Conservation (phyloP, 2,113 vertebrate genomes). For the Oncorhynchus keta region DNA sequence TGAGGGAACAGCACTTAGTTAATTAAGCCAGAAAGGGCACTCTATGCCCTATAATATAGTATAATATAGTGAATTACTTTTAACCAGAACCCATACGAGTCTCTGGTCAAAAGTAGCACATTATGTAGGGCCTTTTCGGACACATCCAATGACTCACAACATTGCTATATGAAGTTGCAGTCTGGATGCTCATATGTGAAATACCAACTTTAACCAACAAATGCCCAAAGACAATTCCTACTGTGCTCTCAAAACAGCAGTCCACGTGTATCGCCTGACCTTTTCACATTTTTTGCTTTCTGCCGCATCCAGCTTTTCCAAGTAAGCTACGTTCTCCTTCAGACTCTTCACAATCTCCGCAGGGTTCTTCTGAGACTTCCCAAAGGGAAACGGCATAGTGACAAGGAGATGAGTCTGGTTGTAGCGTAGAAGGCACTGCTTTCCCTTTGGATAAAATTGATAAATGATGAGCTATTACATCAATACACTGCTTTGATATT, state of each 20-base stretch:
- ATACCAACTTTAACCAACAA: not conserved
- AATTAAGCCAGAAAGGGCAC: not conserved
- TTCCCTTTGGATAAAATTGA: not conserved
- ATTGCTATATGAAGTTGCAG: not conserved
- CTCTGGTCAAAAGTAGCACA: no score
- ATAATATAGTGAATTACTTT: no score
- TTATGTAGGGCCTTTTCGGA: no score
- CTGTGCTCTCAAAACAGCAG: not conserved
- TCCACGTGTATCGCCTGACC: slow-evolving; percentile 47
- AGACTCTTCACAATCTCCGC: slow-evolving; percentile 77
- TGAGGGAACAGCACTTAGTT: slow-evolving; percentile 7
- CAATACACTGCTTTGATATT: not conserved
- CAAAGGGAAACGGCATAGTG: slow-evolving; percentile 81
- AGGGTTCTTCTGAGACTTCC: slow-evolving; percentile 80
- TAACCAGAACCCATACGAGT: no score
- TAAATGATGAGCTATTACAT: not conserved
- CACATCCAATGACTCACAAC: no score
- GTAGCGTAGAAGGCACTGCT: not conserved
- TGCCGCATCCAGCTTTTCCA: slow-evolving; percentile 75
- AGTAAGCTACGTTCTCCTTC: slow-evolving; percentile 74
- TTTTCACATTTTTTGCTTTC: slow-evolving; percentile 80
- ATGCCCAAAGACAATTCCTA: not conserved
- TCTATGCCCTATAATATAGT: no score
- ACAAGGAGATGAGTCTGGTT: not conserved
- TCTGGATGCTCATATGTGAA: not conserved